Evolutionary conservation across 2,888 invertebrate genomes (phyloP).

Genomic region (Microctonus aethiopoides): DNA sequence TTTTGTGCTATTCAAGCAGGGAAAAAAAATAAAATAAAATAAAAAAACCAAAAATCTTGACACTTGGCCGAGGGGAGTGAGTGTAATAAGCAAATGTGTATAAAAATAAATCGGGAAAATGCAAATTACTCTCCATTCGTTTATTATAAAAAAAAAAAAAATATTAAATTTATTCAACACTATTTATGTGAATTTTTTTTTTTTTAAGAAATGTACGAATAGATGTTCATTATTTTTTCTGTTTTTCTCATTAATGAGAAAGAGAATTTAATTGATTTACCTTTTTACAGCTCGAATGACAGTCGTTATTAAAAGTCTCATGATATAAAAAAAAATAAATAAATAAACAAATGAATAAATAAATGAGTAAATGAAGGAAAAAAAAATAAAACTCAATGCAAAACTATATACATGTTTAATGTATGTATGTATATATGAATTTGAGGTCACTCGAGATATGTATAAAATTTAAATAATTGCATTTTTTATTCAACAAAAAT

Average conservation of each 20-base stretch:
- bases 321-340: not conserved
- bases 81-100: not conserved
- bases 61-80: too few species aligned
- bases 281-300: too few species aligned
- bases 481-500: constrained; percentile 26
- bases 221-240: too few species aligned
- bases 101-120: not conserved
- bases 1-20: not conserved
- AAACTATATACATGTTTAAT: not conserved
- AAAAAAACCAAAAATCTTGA: not conserved
- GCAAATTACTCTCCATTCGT: not conserved
- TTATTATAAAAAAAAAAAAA: not conserved
- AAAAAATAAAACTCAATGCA: not conserved
- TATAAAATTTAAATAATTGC: constrained; percentile 25
- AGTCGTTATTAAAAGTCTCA: not conserved
- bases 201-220: too few species aligned
- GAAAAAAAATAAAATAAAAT: not conserved
- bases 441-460: constrained; percentile 2
- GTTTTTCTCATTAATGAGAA: too few species aligned
- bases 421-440: not conserved
- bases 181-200: too few species aligned
- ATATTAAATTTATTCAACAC: too few species aligned
- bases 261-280: too few species aligned
- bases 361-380: not conserved
- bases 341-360: too few species aligned